These are phyloP conservation scores for Neotoma lepida DNA, from an alignment of 2,113 vertebrate genomes.

Conservation along the genomic window DNA sequence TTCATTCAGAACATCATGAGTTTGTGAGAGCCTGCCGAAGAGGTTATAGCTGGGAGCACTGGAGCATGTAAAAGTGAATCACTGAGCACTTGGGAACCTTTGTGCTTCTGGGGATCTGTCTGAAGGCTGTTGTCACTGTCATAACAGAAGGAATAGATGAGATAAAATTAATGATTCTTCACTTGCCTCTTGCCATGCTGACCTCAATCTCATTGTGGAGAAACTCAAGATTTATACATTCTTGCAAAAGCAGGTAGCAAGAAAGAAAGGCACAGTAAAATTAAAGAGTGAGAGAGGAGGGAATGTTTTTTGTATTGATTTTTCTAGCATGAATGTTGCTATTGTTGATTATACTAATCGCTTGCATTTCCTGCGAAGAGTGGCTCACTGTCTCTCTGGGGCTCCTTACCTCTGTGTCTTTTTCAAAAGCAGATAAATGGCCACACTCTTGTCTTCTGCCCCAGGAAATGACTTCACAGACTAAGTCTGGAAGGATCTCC, in stretches of 20 bases:
- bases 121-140: conserved; percentile 27
- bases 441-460: neutral
- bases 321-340: neutral
- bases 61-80: neutral
- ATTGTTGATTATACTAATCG: neutral
- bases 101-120: neutral
- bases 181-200: neutral
- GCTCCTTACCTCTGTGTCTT: neutral
- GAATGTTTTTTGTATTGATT: neutral
- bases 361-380: neutral
- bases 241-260: neutral
- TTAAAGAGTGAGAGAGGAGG: neutral
- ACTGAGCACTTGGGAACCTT: neutral
- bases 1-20: neutral
- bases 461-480: neutral
- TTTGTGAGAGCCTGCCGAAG: neutral
- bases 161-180: neutral
- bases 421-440: neutral
- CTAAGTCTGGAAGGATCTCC: neutral
- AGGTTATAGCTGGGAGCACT: neutral
- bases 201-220: neutral
- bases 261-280: neutral
- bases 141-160: neutral
- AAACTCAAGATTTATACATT: neutral
- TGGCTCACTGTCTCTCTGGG: too few relatives aligned